These are phyloP conservation scores for Troides aeacus DNA, from an alignment of 2,888 invertebrate species.

Conservation along the genomic window DNA sequence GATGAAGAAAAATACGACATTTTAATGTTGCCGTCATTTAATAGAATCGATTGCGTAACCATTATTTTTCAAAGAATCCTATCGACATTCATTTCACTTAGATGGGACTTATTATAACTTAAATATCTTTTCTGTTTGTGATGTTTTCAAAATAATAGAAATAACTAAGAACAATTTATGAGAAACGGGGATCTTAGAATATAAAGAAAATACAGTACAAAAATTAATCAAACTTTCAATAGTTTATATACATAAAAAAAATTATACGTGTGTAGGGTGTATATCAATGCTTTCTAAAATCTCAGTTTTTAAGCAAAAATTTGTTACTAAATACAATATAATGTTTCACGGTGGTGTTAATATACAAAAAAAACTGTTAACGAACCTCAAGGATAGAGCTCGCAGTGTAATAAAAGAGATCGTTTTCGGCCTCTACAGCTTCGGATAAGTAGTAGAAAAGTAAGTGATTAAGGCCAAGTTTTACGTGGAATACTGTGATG, in stretches of 20 bases:
- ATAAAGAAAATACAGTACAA: not conserved
- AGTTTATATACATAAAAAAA: too few relatives aligned
- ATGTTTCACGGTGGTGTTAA: too few relatives aligned
- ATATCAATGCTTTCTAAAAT: not conserved
- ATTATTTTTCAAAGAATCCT: not conserved
- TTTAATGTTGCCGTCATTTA: not conserved
- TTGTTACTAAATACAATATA: too few relatives aligned
- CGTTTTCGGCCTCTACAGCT: not conserved
- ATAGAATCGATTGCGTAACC: not conserved
- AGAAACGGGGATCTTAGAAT: not conserved
- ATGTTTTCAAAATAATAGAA: not conserved
- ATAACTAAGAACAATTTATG: not conserved
- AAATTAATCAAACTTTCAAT: too few relatives aligned
- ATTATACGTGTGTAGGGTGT: too few relatives aligned
- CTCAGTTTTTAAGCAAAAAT: not conserved
- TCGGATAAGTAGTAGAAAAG: too few relatives aligned
- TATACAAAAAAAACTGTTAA: not conserved
- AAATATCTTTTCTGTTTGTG: not conserved
- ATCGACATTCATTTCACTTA: not conserved
- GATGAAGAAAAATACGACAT: too few relatives aligned
- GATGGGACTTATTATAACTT: not conserved
- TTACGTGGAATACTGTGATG: not conserved
- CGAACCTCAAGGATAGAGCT: not conserved
- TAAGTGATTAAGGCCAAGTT: not conserved
- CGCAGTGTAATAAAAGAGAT: slow-evolving; percentile 1